These are phyloP conservation scores for Limanda limanda DNA, from an alignment of 2,113 vertebrate species.

Conservation along the genomic window DNA sequence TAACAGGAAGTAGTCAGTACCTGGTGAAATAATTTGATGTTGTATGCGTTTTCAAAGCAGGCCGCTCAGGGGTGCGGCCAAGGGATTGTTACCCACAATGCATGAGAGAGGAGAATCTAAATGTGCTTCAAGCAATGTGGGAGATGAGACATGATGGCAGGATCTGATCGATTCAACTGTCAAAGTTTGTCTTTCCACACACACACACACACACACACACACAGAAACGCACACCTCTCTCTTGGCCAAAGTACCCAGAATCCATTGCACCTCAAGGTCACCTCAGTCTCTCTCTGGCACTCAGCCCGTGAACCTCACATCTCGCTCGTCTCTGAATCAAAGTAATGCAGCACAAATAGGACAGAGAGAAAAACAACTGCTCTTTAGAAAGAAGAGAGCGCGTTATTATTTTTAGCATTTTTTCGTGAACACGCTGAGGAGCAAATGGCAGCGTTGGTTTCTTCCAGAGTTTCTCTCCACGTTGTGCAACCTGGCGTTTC, in stretches of 20 bases:
- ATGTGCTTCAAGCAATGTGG: not conserved
- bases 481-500: constrained; percentile 52
- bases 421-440: not conserved
- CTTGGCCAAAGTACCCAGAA: constrained; percentile 59
- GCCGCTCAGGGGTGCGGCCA: not conserved
- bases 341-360: not conserved
- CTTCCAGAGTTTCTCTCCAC: constrained; percentile 6
- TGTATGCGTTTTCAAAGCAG: not conserved
- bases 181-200: constrained; percentile 19
- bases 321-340: constrained; percentile 15
- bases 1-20: not conserved
- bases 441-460: constrained; percentile 15
- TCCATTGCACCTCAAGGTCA: constrained; percentile 75
- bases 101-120: constrained; percentile 15
- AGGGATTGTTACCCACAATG: not conserved
- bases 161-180: not conserved
- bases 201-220: constrained; percentile 2
- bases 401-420: constrained; percentile 10
- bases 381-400: not conserved
- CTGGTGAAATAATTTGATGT: not conserved
- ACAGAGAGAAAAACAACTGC: not conserved
- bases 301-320: constrained; percentile 14
- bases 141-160: constrained; percentile 40
- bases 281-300: constrained; percentile 50
- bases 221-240: constrained; percentile 9